Evolutionary conservation across 1,140 invertebrate species (phyloP).

Genomic region (Eurosta solidaginis): DNA sequence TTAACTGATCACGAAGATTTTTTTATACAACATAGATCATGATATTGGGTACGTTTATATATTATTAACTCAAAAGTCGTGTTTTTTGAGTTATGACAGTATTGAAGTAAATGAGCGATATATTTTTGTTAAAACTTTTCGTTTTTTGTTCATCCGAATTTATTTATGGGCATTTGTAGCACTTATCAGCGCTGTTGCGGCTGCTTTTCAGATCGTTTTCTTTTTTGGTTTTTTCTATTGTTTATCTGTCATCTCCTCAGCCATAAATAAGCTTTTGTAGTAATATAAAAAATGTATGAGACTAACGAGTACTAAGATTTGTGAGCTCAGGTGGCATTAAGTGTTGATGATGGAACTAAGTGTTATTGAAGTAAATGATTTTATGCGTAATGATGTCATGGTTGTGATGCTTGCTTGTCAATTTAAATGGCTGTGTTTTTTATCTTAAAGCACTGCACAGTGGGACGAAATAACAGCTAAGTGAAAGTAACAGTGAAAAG

Average conservation of each 20-base stretch:
- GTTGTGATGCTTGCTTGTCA: background rate
- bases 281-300: background rate
- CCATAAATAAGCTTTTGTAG: background rate
- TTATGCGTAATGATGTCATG: background rate
- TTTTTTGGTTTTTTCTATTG: background rate
- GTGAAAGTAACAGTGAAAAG: no score
- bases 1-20: no score
- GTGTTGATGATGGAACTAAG: background rate
- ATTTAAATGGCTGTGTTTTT: background rate
- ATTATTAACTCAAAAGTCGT: no score
- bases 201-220: no score
- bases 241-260: background rate
- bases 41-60: no score
- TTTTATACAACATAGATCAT: no score
- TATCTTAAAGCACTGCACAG: background rate
- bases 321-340: constrained; percentile 16
- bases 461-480: no score
- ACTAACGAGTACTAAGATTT: background rate
- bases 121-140: no score
- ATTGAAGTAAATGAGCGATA: no score
- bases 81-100: no score
- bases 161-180: background rate
- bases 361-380: background rate
- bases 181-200: no score
- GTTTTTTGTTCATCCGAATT: no score